These are phyloP conservation scores for Steinernema khuongi DNA, from an alignment of 1,140 invertebrate species.

Conservation along the genomic window DNA sequence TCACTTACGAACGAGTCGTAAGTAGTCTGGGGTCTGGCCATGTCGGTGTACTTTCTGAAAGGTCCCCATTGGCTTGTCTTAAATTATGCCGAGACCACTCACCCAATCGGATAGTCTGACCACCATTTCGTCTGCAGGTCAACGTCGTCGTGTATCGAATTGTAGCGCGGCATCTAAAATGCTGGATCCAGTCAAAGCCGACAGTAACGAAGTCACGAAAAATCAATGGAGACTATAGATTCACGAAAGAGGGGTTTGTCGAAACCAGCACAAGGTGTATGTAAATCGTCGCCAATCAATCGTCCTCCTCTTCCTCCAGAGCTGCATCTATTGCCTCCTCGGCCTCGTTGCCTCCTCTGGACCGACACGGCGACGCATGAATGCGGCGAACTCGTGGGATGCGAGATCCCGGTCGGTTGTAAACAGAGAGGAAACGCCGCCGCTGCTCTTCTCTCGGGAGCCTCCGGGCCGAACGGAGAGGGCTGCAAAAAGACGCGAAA, in stretches of 20 bases:
- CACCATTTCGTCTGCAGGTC: conserved; percentile 54
- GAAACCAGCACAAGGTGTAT: not conserved
- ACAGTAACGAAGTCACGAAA: not conserved
- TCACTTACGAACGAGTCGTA: conserved; percentile 46
- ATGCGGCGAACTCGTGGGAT: conserved; percentile 7
- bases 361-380: not conserved
- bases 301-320: not conserved
- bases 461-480: not conserved
- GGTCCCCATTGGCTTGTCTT: too few species aligned
- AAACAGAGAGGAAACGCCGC: not conserved
- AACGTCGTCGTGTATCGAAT: conserved; percentile 51
- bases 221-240: too few species aligned
- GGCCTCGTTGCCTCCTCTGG: not conserved
- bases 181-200: not conserved
- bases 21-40: conserved; percentile 51
- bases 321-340: not conserved
- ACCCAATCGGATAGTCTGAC: conserved; percentile 48
- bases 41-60: conserved; percentile 52
- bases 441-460: too few species aligned
- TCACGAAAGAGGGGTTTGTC: not conserved
- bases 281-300: not conserved
- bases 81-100: not conserved
- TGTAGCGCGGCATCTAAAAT: conserved; percentile 45
- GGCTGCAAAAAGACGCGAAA: not conserved
- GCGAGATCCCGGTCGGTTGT: not conserved